Percentiles rank a stretch among this genome's conserved stretches.
Conservation (phyloP, 2,113 vertebrate species). For the Dryoscopus gambensis region DNA sequence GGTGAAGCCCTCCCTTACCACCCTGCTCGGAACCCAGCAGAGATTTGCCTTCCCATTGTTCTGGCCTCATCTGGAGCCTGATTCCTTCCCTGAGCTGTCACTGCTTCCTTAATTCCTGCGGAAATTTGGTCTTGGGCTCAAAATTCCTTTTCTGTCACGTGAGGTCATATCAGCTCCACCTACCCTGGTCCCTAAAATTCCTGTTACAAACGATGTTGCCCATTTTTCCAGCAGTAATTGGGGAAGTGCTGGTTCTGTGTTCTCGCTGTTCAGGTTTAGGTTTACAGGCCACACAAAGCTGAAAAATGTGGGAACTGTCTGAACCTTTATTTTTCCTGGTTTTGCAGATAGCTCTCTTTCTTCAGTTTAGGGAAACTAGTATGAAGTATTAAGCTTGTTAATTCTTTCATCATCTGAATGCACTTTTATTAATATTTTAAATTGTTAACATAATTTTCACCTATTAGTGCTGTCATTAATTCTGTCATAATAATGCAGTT, state of each 20-base stretch:
- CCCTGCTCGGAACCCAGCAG: neutral
- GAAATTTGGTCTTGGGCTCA: neutral
- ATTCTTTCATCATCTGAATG: neutral
- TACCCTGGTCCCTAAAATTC: neutral
- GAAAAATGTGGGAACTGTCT: neutral
- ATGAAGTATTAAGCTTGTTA: neutral
- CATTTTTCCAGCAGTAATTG: accelerated
- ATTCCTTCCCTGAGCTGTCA: neutral
- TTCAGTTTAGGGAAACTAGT: neutral
- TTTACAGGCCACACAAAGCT: neutral
- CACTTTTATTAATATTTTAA: neutral
- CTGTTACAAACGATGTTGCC: neutral
- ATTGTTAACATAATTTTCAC: neutral
- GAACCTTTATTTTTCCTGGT: neutral
- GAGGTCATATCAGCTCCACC: neutral
- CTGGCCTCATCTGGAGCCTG: neutral
- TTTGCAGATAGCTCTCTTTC: neutral
- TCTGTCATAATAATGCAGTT: neutral
- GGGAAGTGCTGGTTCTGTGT: neutral
- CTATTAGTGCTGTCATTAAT: neutral
- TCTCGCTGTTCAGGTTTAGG: neutral
- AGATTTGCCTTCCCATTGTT: neutral
- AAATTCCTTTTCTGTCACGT: neutral
- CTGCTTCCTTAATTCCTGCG: neutral
- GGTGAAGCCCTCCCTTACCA: neutral